Base-by-base conservation (phyloP, 2,113 vertebrate species). In the Piaya cayana region DNA sequence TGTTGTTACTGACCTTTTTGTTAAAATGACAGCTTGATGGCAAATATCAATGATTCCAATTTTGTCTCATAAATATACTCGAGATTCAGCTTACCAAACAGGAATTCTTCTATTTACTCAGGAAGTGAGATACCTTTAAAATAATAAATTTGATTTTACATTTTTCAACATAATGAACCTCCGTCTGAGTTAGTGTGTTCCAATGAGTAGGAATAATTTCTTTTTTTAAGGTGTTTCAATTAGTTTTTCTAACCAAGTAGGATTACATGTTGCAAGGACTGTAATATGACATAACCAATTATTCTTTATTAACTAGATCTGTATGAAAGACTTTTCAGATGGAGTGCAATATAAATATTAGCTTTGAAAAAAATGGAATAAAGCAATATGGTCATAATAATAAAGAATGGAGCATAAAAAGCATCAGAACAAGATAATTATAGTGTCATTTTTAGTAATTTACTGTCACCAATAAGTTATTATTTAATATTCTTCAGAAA, bases 401-500 rank as follows among this genome's bases (percentile, higher is more conserved):
- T 79, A 79, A 82, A 77, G 84, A 67, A 19, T 0, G 4, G 32
- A 55, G 3, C 8, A 50, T 43, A 59, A 56, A 63, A 84, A 71
- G 3, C 42, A 81, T 42, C 25, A 29, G 52, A 85, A 63, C 59
- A 94, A 82, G 50, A 72, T 70, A 89, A 96, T 86, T 86, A 39
- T 15, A 34, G 16, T 79, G 43, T 58, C 9, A 81, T 71, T 88
- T 88, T 90, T 79, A 67, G 53, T 79, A 82, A 90, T 88, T 86
- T 82, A 39, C 4, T 79, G 59, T 90, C 68, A 95, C 85, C 45
- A 89, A 12, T 71, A 86, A 43, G 11, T 81, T 86, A 47, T 88
- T 74, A 72, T 71, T 75, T 92, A 90, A 75, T 83, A 27, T 81
- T 90, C 19, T 88, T 86, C 36, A 76, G 62, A 94, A 92, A 95